Conservation (phyloP, 1,140 invertebrate species). For the Prorops nasuta region DNA sequence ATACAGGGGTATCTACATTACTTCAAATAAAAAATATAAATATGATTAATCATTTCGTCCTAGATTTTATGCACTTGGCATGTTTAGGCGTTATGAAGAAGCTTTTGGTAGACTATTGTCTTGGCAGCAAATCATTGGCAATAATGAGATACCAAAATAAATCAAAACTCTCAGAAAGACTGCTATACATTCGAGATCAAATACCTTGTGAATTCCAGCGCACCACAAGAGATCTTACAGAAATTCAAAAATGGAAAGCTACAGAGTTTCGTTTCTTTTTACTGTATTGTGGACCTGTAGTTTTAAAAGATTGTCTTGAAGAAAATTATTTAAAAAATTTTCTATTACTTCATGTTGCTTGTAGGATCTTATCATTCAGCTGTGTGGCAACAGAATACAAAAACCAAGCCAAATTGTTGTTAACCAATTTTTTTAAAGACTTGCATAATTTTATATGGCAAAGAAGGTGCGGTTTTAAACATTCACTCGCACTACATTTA, state of each 20-base stretch:
- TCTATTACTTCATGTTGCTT: neutral
- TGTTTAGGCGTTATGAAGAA: too few species aligned
- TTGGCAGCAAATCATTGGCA: neutral
- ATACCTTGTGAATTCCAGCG: neutral
- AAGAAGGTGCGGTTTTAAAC: conserved; percentile 13
- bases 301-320: neutral
- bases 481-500: conserved; percentile 20
- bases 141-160: neutral
- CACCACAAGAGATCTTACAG: neutral
- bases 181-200: too few species aligned
- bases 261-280: too few species aligned
- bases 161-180: neutral
- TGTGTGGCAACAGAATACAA: conserved; percentile 1
- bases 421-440: conserved; percentile 20
- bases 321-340: neutral
- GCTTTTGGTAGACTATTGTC: neutral
- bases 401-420: conserved; percentile 11
- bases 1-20: conserved; percentile 9
- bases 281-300: too few species aligned
- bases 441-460: conserved; percentile 10
- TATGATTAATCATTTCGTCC: neutral
- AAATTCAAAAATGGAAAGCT: too few species aligned
- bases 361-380: conserved; percentile 12
- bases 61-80: neutral
- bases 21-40: neutral